Percentiles rank a stretch among this genome's conserved stretches.
These are phyloP conservation scores for Hapalemur alaotrensis DNA, from an alignment of 2,797 vertebrate species.

Conservation along the genomic window DNA sequence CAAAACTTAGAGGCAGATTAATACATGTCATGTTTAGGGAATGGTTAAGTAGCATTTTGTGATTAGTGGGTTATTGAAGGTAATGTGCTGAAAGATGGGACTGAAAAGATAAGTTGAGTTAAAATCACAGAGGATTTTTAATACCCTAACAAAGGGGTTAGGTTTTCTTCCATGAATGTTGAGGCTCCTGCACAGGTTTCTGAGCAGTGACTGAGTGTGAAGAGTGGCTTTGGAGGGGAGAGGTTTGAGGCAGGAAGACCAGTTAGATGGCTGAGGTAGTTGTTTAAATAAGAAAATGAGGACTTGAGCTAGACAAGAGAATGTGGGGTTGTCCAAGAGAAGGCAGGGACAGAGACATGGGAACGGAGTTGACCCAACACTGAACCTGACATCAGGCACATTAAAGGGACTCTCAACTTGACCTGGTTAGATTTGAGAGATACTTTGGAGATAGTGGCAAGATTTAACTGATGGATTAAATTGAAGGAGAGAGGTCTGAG, in stretches of 20 bases:
- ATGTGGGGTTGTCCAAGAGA: background rate
- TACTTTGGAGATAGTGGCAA: background rate
- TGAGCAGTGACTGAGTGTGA: background rate
- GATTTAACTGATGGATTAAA: background rate
- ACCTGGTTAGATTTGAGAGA: background rate
- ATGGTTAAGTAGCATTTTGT: background rate
- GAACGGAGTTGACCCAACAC: background rate
- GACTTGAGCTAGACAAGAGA: background rate
- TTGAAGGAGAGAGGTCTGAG: background rate
- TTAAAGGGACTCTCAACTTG: background rate
- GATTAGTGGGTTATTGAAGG: background rate
- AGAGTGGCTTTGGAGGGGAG: background rate
- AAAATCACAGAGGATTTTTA: background rate
- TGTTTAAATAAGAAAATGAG: background rate
- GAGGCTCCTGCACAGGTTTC: background rate
- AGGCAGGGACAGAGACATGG: background rate
- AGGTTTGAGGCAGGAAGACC: background rate
- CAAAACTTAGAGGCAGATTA: background rate
- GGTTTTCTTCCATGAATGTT: background rate
- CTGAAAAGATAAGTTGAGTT: background rate
- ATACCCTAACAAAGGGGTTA: background rate
- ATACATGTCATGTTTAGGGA: background rate
- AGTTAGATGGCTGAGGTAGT: background rate
- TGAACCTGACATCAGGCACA: background rate
- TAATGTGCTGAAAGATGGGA: background rate